Base-by-base conservation (phyloP, 2,888 invertebrate genomes). In the Elegia similella region DNA sequence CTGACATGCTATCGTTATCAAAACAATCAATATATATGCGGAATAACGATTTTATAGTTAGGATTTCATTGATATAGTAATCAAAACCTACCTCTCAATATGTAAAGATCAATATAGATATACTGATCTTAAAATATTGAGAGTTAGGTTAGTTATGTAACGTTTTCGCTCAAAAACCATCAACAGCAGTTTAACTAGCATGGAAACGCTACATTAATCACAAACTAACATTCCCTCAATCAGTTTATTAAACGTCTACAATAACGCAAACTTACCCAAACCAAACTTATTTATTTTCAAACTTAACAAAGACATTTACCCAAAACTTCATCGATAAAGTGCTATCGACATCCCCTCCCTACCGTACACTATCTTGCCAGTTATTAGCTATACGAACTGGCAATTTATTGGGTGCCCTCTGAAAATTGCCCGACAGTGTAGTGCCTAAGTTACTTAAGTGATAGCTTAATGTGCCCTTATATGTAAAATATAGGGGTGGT, bases 351-450 rank as follows among this genome's bases (percentile, higher is more conserved):
- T 15, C 62, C 61, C 79, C 66, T 59, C 82, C 55, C 79, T 76
- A 73, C 52, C 56, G 52, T 63, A 69, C 73, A 78, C 82, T 82
- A 82, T 86, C 84, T 82, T 72, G 74, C 80, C 82, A 81, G 84
- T 87, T 87, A 88, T 87, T 87, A 87, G 86, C 82, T 79, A 76
- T 80, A 80, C 75, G 75, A 75, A 71, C 76, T 76, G 68, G 75
- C 84, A 87, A 87, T 87, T 86, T 88, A 86, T 86, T 79, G 84
- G 76, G 72, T 73, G 75, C 76, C 75, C 77, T 70, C 77, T 78
- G 79, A 80, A 86, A 86, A 86, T 87, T 86, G 80, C 78, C 70
- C 72, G 70, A 61, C 70, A 72, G 69, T 78, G 74, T 78, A 73
- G 60, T 66, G 66, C 70, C 68, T 67, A 69, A 79, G 69, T 78